phyloP scores from a whole-genome alignment of 2,113 vertebrate species.

The Tautogolabrus adspersus region DNA sequence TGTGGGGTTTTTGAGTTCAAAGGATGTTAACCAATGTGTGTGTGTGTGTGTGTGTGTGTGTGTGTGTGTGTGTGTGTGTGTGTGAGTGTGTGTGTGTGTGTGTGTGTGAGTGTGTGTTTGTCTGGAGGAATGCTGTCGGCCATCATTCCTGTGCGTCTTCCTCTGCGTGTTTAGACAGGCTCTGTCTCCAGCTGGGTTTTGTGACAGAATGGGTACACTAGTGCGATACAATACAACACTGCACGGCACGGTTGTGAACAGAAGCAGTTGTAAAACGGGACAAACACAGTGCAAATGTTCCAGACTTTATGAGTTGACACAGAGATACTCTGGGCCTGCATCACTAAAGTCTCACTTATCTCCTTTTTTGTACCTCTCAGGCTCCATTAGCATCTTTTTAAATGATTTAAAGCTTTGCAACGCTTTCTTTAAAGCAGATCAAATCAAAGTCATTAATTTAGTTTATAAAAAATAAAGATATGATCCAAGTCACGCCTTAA shows the following conservation, averaged over 20 bases:
- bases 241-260: background rate
- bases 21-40: constrained; percentile 34
- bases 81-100: constrained; percentile 8
- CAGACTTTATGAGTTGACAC: background rate
- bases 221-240: constrained; percentile 37
- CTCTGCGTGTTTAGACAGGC: constrained; percentile 65
- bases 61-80: constrained; percentile 42
- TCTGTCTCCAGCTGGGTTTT: constrained; percentile 54
- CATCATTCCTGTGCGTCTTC: constrained; percentile 62
- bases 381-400: constrained; percentile 13
- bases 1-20: constrained; percentile 43
- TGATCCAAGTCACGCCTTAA: background rate
- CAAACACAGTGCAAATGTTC: constrained; percentile 9
- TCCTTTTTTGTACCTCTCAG: background rate
- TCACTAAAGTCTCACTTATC: background rate
- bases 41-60: constrained; percentile 41
- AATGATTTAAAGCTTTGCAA: background rate
- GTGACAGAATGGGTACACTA: constrained; percentile 76
- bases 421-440: background rate
- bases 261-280: constrained; percentile 13
- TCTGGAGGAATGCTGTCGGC: constrained; percentile 67
- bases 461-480: background rate
- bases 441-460: background rate
- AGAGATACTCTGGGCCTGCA: background rate
- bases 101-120: constrained; percentile 28